Conservation (phyloP, 2,113 vertebrate genomes). For the Edolisoma coerulescens region DNA sequence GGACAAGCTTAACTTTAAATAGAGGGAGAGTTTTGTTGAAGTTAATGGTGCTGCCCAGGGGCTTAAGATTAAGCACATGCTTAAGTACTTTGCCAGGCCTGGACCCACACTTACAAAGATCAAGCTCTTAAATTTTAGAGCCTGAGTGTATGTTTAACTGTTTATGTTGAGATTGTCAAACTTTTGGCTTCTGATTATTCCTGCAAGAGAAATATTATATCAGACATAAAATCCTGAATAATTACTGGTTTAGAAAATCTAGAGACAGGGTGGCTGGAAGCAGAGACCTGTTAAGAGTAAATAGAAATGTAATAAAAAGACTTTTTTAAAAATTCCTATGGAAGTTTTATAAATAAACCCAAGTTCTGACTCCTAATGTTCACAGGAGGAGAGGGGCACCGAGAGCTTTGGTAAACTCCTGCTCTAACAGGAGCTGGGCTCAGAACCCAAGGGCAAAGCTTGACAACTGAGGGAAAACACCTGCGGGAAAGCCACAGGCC, state of each 20-base stretch:
- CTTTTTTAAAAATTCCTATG: neutral
- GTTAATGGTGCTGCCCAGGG: neutral
- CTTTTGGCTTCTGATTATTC: neutral
- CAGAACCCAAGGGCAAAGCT: neutral
- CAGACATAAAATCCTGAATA: neutral
- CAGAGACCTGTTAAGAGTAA: neutral
- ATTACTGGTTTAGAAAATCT: neutral
- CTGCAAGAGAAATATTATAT: neutral
- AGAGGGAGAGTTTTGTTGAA: neutral
- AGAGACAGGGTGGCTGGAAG: neutral
- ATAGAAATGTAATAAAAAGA: neutral
- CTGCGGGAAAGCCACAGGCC: neutral
- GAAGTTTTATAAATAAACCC: neutral
- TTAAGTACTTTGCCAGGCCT: neutral
- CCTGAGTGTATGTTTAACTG: neutral
- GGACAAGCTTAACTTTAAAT: conserved; percentile 23
- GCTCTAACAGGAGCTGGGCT: neutral
- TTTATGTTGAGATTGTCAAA: neutral
- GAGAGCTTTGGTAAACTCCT: neutral
- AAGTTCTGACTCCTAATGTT: neutral
- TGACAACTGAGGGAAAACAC: neutral
- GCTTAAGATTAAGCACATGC: conserved; percentile 7
- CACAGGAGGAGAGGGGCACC: neutral
- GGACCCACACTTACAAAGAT: neutral
- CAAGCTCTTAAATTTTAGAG: neutral